Conservation (phyloP, 2,888 invertebrate genomes). For the Protophormia terraenovae region DNA sequence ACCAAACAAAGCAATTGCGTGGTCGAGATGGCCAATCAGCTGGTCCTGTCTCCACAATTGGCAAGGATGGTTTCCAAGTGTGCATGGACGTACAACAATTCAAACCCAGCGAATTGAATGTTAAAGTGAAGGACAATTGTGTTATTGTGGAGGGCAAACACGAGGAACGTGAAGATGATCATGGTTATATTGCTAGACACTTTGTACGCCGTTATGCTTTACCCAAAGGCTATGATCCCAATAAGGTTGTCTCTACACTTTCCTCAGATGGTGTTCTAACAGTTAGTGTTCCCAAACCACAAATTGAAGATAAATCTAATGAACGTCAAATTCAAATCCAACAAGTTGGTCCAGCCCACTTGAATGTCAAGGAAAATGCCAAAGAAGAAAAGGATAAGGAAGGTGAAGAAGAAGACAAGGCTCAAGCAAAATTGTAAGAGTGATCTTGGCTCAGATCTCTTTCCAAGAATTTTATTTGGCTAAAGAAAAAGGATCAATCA, state of each 20-base stretch:
- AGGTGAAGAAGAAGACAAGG: constrained; percentile 7
- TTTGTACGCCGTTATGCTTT: constrained; percentile 88
- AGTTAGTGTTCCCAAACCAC: constrained; percentile 85
- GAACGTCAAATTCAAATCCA: constrained; percentile 85
- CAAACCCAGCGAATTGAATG: constrained; percentile 88
- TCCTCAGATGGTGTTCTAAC: constrained; percentile 89
- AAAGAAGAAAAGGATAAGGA: constrained; percentile 38
- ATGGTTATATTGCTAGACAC: constrained; percentile 88
- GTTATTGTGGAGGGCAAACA: constrained; percentile 89
- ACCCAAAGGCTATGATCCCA: constrained; percentile 88
- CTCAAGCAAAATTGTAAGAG: background rate
- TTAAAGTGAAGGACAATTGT: constrained; percentile 88
- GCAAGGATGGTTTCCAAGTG: constrained; percentile 87
- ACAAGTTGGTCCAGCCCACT: constrained; percentile 84
- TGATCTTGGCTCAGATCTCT: background rate
- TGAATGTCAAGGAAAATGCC: constrained; percentile 81
- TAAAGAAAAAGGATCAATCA: no score
- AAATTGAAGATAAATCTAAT: constrained; percentile 74
- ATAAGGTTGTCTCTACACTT: constrained; percentile 87
- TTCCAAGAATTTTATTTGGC: no score
- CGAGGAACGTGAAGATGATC: constrained; percentile 87
- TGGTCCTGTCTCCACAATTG: constrained; percentile 75
- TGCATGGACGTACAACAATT: constrained; percentile 90
- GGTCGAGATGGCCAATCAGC: constrained; percentile 19
- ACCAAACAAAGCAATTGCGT: constrained; percentile 85